Percentiles rank a stretch among this genome's conserved stretches.
Conservation (phyloP, 2,888 invertebrate genomes). For the Lagria hirta region DNA sequence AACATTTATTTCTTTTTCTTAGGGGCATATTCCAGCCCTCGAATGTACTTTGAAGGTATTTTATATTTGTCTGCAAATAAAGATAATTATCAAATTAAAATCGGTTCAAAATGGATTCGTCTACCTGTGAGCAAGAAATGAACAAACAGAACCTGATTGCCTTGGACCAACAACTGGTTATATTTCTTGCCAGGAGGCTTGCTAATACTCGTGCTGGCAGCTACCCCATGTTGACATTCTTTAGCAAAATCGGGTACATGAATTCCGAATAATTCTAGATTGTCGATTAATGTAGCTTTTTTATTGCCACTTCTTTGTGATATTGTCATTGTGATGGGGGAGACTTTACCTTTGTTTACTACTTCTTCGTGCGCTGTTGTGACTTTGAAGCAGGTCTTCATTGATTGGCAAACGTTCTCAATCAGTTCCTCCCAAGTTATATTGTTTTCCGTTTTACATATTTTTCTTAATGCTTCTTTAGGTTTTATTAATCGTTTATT, state of each 20-base stretch:
- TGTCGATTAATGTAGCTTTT: conserved; percentile 88
- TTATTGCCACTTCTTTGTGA: conserved; percentile 83
- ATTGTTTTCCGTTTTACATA: conserved; percentile 52
- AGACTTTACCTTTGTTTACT: conserved; percentile 69
- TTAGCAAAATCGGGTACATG: conserved; percentile 76
- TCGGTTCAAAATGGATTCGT: conserved; percentile 2
- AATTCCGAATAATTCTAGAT: conserved; percentile 85
- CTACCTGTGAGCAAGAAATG: conserved; percentile 48
- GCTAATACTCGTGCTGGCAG: conserved; percentile 82
- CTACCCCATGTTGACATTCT: conserved; percentile 80
- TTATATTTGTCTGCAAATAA: conserved; percentile 70
- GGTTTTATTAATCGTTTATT: conserved; percentile 56
- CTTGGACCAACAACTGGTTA: conserved; percentile 84
- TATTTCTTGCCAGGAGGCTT: conserved; percentile 70
- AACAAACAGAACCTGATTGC: conserved; percentile 74
- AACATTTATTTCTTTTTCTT: conserved; percentile 67
- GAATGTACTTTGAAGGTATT: conserved; percentile 72
- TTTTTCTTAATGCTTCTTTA: conserved; percentile 54
- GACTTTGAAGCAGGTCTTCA: conserved; percentile 73
- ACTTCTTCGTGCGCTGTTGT: conserved; percentile 57
- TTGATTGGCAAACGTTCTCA: conserved; percentile 63
- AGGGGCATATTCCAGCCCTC: conserved; percentile 74
- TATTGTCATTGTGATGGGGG: conserved; percentile 76
- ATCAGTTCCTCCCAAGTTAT: conserved; percentile 74
- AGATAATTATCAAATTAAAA: conserved; percentile 11